Percentiles rank a stretch among this genome's conserved stretches.
These are phyloP conservation scores for Cacoxenus indagator DNA, from an alignment of 2,888 invertebrate genomes.

Conservation along the genomic window DNA sequence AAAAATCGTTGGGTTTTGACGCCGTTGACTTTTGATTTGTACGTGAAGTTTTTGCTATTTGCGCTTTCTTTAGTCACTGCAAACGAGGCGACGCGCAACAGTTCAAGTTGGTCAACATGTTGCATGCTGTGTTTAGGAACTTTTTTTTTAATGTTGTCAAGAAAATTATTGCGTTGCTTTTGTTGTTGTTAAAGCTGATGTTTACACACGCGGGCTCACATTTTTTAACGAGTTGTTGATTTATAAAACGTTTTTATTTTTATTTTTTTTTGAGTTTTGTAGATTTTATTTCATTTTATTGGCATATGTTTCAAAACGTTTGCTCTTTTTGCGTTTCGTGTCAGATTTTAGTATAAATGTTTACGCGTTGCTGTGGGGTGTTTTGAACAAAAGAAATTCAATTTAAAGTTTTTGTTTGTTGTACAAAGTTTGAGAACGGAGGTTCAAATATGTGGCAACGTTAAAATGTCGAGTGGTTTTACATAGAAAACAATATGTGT, in stretches of 20 bases:
- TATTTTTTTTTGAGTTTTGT: not conserved
- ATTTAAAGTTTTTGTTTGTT: not conserved
- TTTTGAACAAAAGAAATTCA: not conserved
- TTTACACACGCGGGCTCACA: not conserved
- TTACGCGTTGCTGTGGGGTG: not conserved
- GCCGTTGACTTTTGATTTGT: too few relatives aligned
- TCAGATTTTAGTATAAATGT: not conserved
- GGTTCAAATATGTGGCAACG: too few relatives aligned
- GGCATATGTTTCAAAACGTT: not conserved
- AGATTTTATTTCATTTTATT: too few relatives aligned
- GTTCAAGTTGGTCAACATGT: constrained; percentile 10
- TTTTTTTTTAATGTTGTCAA: too few relatives aligned
- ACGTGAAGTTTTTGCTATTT: not conserved
- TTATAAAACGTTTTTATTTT: not conserved
- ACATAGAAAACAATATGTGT: too few relatives aligned
- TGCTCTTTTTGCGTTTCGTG: not conserved
- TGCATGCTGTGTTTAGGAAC: constrained; percentile 14
- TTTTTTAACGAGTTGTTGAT: not conserved
- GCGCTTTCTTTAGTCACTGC: not conserved
- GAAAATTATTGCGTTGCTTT: not conserved
- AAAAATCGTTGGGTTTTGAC: constrained; percentile 12
- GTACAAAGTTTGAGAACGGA: too few relatives aligned
- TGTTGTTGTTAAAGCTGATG: not conserved
- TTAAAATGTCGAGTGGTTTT: too few relatives aligned
- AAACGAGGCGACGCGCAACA: constrained; percentile 13